phyloP scores from a whole-genome alignment of 2,113 vertebrate species.

The Cavia aperea region DNA sequence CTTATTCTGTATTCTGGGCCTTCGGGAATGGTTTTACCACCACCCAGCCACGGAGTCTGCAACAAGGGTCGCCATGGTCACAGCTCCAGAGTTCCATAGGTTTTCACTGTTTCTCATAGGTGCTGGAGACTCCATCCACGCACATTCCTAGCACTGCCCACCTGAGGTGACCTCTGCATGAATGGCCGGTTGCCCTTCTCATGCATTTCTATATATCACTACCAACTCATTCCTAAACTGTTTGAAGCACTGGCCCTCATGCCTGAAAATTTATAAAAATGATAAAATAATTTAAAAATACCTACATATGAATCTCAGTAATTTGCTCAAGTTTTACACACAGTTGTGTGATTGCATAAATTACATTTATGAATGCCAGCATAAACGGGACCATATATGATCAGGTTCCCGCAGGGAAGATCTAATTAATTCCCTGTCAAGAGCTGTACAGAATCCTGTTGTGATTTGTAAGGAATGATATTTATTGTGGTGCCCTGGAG shows the following conservation, averaged over 20 bases:
- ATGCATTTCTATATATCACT: accelerated
- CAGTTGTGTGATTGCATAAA: not conserved
- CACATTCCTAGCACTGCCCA: accelerated
- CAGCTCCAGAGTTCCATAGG: not conserved
- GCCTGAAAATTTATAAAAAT: not conserved
- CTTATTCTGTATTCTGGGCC: not conserved
- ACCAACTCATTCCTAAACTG: not conserved
- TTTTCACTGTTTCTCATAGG: not conserved
- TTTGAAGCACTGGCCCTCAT: accelerated
- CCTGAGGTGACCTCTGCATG: accelerated
- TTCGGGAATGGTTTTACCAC: accelerated
- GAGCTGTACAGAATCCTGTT: not conserved
- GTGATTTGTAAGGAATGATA: not conserved
- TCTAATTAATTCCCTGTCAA: not conserved
- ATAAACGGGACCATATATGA: accelerated
- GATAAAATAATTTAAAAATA: not conserved
- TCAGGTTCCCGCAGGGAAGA: not conserved
- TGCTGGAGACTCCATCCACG: accelerated
- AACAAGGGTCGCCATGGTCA: not conserved
- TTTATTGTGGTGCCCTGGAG: not conserved
- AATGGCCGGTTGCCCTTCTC: not conserved
- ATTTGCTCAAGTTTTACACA: not conserved
- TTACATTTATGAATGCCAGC: not conserved
- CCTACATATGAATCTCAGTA: accelerated
- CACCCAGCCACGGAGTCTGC: not conserved